phyloP scores from a whole-genome alignment of 2,113 vertebrate species.

The Cyprinus carpio region DNA sequence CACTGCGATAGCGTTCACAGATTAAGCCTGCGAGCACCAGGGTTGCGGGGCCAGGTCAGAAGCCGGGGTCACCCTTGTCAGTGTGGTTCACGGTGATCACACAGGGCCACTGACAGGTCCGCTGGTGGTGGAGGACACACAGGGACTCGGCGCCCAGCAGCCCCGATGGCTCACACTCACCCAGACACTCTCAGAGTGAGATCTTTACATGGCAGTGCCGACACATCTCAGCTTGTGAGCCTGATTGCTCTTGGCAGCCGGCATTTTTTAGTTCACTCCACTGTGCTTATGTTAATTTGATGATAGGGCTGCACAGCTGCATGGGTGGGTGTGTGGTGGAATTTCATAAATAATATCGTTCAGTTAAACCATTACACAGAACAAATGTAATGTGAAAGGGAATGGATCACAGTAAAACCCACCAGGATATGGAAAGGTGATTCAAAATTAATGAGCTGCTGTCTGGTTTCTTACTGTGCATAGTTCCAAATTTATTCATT shows the following conservation, averaged over 20 bases:
- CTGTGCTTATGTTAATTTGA: slow-evolving; percentile 75
- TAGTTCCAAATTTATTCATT: neutral
- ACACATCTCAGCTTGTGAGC: slow-evolving; percentile 67
- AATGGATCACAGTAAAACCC: slow-evolving; percentile 62
- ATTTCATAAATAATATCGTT: slow-evolving; percentile 75
- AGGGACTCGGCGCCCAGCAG: slow-evolving; percentile 53
- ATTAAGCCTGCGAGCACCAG: slow-evolving; percentile 66
- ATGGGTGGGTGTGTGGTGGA: slow-evolving; percentile 61
- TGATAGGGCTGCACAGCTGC: slow-evolving; percentile 68
- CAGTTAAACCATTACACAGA: slow-evolving; percentile 62
- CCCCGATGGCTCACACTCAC: slow-evolving; percentile 43
- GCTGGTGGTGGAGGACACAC: slow-evolving; percentile 51
- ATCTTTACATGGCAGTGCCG: slow-evolving; percentile 69
- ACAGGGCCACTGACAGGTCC: slow-evolving; percentile 67
- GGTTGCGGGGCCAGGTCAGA: slow-evolving; percentile 55
- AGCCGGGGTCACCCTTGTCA: slow-evolving; percentile 70
- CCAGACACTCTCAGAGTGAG: slow-evolving; percentile 23
- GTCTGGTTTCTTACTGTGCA: slow-evolving; percentile 53
- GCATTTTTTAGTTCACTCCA: slow-evolving; percentile 71
- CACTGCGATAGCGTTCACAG: slow-evolving; percentile 64
- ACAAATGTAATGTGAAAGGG: slow-evolving; percentile 62
- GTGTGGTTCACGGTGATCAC: slow-evolving; percentile 56
- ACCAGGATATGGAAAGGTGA: slow-evolving; percentile 62
- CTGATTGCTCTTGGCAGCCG: slow-evolving; percentile 72
- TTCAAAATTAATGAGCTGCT: slow-evolving; percentile 68